Conservation (phyloP, 2,797 vertebrate genomes). For the Gambusia yucatana region DNA sequence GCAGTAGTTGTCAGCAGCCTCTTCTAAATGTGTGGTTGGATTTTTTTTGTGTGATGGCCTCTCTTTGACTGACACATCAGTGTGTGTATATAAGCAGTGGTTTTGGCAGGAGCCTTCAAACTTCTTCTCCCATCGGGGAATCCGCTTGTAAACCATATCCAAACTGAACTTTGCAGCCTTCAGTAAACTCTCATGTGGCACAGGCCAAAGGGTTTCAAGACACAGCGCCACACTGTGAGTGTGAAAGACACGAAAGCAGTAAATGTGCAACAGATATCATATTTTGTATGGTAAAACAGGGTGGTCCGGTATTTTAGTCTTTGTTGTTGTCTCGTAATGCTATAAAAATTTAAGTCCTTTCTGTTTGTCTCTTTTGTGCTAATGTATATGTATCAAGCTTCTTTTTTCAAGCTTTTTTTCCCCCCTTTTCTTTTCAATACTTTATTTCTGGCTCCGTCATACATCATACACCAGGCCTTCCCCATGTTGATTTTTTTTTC, state of each 20-base stretch:
- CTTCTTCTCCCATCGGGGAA: conserved; percentile 66
- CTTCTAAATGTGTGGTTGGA: conserved; percentile 10
- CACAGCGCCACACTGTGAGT: conserved; percentile 11
- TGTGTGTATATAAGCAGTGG: conserved; percentile 61
- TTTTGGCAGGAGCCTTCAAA: conserved; percentile 67
- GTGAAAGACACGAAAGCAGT: conserved; percentile 17
- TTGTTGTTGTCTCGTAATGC: conserved; percentile 67
- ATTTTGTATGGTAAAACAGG: conserved; percentile 43
- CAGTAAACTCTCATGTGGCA: conserved; percentile 69
- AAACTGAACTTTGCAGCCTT: conserved; percentile 64
- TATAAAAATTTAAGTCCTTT: conserved; percentile 67
- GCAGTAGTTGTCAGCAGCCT: conserved; percentile 25
- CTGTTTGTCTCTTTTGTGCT: conserved; percentile 57
- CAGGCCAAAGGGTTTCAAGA: conserved; percentile 54
- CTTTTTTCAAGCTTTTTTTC: conserved; percentile 36
- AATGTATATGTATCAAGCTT: conserved; percentile 56
- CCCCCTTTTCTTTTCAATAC: conserved; percentile 60
- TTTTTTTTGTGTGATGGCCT: conserved; percentile 23
- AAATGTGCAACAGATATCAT: conserved; percentile 53
- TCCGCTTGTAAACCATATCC: conserved; percentile 50
- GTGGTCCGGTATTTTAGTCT: conserved; percentile 63
- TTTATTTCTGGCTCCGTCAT: conserved; percentile 62
- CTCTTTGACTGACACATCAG: conserved; percentile 65
- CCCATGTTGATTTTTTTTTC: conserved; percentile 55
- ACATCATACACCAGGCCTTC: conserved; percentile 59